Percentiles rank a stretch among this genome's conserved stretches.
Conservation (phyloP, 1,140 invertebrate species). For the Gonatopus flavifemur region DNA sequence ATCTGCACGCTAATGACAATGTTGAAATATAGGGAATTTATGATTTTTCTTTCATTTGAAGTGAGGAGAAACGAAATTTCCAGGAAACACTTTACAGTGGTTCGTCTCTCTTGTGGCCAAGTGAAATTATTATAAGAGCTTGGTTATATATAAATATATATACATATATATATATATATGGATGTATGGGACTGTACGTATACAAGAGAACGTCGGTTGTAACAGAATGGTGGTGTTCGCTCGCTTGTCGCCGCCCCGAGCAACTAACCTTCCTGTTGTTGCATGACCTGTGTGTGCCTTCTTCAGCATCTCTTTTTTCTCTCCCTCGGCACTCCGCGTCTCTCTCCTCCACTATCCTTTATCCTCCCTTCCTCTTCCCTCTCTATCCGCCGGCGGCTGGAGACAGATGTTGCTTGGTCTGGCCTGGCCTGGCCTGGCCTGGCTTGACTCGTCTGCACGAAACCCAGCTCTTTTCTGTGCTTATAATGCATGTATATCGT, state of each 20-base stretch:
- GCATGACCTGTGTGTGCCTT: conserved; percentile 51
- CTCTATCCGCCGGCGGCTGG: background rate
- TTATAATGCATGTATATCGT: conserved; percentile 11
- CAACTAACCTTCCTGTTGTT: conserved; percentile 56
- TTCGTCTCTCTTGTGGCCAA: conserved; percentile 25
- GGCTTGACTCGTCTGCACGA: no score
- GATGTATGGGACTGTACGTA: no score
- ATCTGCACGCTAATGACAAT: background rate
- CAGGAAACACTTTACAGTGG: conserved; percentile 30
- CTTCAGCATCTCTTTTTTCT: conserved; percentile 31
- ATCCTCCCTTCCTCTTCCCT: conserved; percentile 1
- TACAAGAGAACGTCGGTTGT: conserved; percentile 35
- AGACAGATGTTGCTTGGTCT: conserved; percentile 25
- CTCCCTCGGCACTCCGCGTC: background rate
- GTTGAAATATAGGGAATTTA: background rate
- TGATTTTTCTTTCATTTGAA: background rate
- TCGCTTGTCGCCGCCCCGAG: conserved; percentile 52
- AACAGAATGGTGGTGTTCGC: conserved; percentile 49
- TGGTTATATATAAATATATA: no score
- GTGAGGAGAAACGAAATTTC: conserved; percentile 23
- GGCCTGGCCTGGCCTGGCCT: background rate
- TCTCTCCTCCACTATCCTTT: background rate
- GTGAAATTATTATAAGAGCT: conserved; percentile 49
- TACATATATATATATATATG: no score
- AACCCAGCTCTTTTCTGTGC: conserved; percentile 18